Base-by-base conservation (phyloP, 2,797 vertebrate species). In the Stomatorhinus walkeri region DNA sequence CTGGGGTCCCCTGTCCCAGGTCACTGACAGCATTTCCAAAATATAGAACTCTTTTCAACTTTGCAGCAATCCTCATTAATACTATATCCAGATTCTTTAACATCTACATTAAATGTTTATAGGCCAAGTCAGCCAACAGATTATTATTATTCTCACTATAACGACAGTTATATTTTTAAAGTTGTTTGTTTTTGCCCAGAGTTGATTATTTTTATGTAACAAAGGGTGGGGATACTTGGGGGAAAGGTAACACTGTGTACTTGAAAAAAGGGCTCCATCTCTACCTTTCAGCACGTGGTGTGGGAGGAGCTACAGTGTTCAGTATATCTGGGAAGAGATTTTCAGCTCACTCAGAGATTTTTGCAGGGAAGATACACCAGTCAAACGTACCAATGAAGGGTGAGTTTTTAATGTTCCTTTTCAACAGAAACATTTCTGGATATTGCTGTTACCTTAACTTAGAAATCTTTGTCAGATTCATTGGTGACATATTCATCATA, bases 341-440 rank as follows among this genome's bases (percentile, higher is more conserved):
- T 85, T 22, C 88, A 90, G 0, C 48, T 48, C 12, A 40, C 10
- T 28, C 1, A 14, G 19, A 79, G 40, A 81, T 81, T 81, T 81
- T 16, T 22, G 36, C 40, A 76, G 36, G 32, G 48, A 51, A 85
- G 83, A 85, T 14, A 28, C 83, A 85, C 1, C 83, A 51, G 22
- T 28, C 56, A 85, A 90, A 16, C 51, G 54, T 87, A 86, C 64
- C 91, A 89, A 95, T 96, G 94, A 93, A 93, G 86, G 93, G 95
- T 96, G 88, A 95, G 94, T 19, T 16, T 48, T 28, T 32, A 61
- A 85, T 54, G 56, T 52, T 32, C 0, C 28, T 51, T 7, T 14
- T 64, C 32, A 32, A 46, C 51, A 84, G 52, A 12, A 43, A 40
- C 32, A 19, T 52, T n/a, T 48, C 49, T 81, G 24, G 22, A 52